Evolutionary conservation across 2,113 vertebrate species (phyloP), one percentile per base, ranked within the genome.

Genomic region (Istiophorus platypterus): DNA sequence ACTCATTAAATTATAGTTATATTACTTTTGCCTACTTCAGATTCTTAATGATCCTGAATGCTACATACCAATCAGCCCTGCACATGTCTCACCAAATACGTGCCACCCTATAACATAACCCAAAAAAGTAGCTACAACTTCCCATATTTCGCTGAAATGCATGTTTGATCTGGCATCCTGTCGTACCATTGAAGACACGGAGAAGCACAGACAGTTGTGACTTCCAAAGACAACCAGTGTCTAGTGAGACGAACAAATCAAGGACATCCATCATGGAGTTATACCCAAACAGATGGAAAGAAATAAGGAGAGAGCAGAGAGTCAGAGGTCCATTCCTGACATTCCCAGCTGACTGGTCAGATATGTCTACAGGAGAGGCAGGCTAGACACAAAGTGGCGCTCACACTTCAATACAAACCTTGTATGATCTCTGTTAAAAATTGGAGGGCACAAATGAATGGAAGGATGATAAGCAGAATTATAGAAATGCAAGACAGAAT

Each of bases 211-310:
- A 84, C 69, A 74, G 58, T 49, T 57, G 72, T 15, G 14, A 72
- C 81, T 72, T 85, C 79, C 80, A 72, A 89, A 86, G 83, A 81
- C 83, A 85, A 85, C 67, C 42, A 54, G 58, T 26, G 68, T 69
- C 63, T 70, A 49, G 6, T 78, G 57, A 64, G 49, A 77, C 62
- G 56, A 88, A 64, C 71, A 66, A 87, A 73, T 77, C 58, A 90
- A 84, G 76, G 74, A 45, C 81, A 85, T 85, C 58, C 41, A 78
- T 91, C 81, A 77, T 47, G 5, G 34, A 76, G 34, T 54, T 66
- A 56, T 39, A 85, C 34, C 31, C 66, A 79, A 52, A 82, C 73
- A 78, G 77, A 86, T 77, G 78, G 72, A 89, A 78, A 85, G 73
- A 51, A 57, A 58, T 42, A 18, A 42, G 67, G 18, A 70, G 63